phyloP scores from a whole-genome alignment of 2,888 invertebrate genomes.

The Osmoderma eremita region DNA sequence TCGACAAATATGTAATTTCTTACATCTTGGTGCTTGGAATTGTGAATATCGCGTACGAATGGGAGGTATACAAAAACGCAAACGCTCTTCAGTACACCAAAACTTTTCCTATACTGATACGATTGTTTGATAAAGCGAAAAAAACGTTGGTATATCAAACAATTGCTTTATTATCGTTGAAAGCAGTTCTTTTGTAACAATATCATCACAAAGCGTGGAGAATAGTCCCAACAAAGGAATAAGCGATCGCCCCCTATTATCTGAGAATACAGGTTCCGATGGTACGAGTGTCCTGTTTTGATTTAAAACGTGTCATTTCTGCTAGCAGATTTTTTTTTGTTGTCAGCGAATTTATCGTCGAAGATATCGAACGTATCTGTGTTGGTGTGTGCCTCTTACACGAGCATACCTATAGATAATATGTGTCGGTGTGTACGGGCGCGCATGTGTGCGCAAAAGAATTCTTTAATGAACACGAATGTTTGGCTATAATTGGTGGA shows the following conservation, averaged over 20 bases:
- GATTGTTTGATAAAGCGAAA: too few relatives aligned
- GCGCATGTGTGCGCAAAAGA: constrained; percentile 35
- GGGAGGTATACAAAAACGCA: too few relatives aligned
- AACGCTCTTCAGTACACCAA: too few relatives aligned
- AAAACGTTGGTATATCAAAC: neutral
- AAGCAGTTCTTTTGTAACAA: constrained; percentile 27
- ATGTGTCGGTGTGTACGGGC: constrained; percentile 8
- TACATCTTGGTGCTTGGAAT: too few relatives aligned
- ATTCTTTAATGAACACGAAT: constrained; percentile 50
- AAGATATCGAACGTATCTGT: constrained; percentile 32
- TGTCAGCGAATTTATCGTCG: constrained; percentile 39
- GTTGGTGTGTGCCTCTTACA: constrained; percentile 4
- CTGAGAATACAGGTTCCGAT: constrained; percentile 29
- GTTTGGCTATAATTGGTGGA: constrained; percentile 48
- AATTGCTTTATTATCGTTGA: constrained; percentile 24
- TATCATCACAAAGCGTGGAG: constrained; percentile 16
- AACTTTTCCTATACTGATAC: too few relatives aligned
- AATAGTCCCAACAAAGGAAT: constrained; percentile 26
- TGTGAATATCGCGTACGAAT: too few relatives aligned
- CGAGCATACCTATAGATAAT: neutral
- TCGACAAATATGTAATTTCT: too few relatives aligned
- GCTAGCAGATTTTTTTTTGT: constrained; percentile 36
- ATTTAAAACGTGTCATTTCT: constrained; percentile 41
- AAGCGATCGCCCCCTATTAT: constrained; percentile 29
- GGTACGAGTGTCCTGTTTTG: constrained; percentile 39